Conservation (phyloP, 2,797 vertebrate genomes). For the Coendou prehensilis region DNA sequence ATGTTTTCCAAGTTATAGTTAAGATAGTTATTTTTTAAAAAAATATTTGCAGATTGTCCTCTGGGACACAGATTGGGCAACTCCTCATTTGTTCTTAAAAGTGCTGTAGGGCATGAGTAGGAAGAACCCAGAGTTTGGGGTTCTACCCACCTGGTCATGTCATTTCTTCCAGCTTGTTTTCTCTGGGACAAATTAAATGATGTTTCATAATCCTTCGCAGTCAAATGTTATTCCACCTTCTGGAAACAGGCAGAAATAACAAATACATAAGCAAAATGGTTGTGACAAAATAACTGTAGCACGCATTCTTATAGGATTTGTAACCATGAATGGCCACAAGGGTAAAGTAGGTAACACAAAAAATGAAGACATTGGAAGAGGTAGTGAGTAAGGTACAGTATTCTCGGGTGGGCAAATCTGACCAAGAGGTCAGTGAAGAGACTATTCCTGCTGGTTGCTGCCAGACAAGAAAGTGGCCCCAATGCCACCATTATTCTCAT, state of each 20-base stretch:
- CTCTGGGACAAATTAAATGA: not conserved
- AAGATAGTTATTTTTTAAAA: not conserved
- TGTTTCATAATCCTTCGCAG: not conserved
- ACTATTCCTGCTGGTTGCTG: fast-evolving
- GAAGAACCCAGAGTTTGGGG: not conserved
- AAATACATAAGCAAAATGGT: not conserved
- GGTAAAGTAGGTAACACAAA: not conserved
- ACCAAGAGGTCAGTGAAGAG: fast-evolving
- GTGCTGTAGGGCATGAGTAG: not conserved
- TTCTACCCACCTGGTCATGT: not conserved
- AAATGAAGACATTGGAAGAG: not conserved
- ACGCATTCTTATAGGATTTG: too few species aligned
- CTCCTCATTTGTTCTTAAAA: not conserved
- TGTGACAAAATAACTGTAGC: not conserved
- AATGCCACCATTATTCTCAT: not conserved
- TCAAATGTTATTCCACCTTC: not conserved
- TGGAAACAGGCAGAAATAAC: not conserved
- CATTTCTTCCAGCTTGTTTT: not conserved
- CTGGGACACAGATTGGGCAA: not conserved
- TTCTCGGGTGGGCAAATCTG: too few species aligned
- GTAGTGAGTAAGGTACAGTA: too few species aligned
- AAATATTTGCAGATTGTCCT: not conserved
- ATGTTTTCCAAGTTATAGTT: not conserved
- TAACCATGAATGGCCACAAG: not conserved
- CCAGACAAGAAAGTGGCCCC: not conserved